Evolutionary conservation across 2,888 invertebrate genomes (phyloP).

Genomic region (Crioceris asparagi): DNA sequence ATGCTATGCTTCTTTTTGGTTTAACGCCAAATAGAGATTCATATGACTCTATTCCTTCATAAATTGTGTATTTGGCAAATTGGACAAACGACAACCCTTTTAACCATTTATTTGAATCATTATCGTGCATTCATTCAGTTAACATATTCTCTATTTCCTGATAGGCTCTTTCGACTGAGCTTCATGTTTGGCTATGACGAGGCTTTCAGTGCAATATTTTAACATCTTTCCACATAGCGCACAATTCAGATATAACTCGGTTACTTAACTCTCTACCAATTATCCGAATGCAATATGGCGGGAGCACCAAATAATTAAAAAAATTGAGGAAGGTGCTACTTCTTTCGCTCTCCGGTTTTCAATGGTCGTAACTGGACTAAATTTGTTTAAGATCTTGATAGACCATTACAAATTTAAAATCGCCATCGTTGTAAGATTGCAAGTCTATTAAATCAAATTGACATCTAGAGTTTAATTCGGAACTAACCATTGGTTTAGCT

Average conservation of each 20-base stretch:
- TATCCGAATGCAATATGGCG: constrained; percentile 22
- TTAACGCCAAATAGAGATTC: constrained; percentile 26
- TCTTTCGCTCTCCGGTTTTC: constrained; percentile 19
- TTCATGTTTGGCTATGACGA: constrained; percentile 20
- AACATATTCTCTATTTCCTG: constrained; percentile 24
- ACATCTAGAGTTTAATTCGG: no score
- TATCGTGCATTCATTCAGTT: constrained; percentile 23
- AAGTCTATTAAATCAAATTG: not conserved
- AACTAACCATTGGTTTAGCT: no score
- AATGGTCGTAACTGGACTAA: constrained; percentile 18
- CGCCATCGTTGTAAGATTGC: constrained; percentile 5
- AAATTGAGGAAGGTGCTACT: constrained; percentile 18
- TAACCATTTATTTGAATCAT: constrained; percentile 23
- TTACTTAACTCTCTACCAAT: constrained; percentile 26
- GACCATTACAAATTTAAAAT: constrained; percentile 17
- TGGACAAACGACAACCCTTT: constrained; percentile 18
- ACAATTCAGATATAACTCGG: constrained; percentile 19
- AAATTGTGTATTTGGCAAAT: not conserved
- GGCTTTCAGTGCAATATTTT: constrained; percentile 23
- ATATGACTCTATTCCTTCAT: constrained; percentile 25
- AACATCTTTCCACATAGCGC: constrained; percentile 21
- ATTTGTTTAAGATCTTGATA: constrained; percentile 18
- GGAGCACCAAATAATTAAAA: constrained; percentile 23
- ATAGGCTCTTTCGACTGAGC: constrained; percentile 18
- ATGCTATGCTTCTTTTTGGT: constrained; percentile 21